Evolutionary conservation across 2,888 invertebrate genomes (phyloP).

Genomic region (Drosophila setosimentum): DNA sequence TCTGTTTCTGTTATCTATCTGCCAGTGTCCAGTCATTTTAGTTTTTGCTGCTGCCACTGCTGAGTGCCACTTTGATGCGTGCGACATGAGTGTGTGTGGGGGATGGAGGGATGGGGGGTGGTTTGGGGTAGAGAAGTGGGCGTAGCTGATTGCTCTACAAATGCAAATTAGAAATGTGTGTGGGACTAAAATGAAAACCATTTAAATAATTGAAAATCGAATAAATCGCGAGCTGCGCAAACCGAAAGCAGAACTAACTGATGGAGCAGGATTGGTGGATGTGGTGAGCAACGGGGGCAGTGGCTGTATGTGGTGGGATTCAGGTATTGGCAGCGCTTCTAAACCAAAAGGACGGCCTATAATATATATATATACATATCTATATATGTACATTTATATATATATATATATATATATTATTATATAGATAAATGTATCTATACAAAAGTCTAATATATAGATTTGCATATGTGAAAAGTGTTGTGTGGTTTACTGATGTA

Average conservation of each 20-base stretch:
- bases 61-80: slow-evolving; percentile 77
- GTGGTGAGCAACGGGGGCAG: not conserved
- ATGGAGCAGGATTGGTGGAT: not conserved
- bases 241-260: slow-evolving; percentile 22
- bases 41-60: slow-evolving; percentile 56
- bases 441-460: slow-evolving; percentile 1
- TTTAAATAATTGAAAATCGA: slow-evolving; percentile 82
- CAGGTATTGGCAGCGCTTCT: slow-evolving; percentile 15
- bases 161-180: slow-evolving; percentile 74
- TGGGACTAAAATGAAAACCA: slow-evolving; percentile 72
- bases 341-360: slow-evolving; percentile 8
- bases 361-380: slow-evolving; percentile 1
- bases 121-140: not conserved
- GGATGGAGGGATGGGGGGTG: not conserved
- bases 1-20: slow-evolving; percentile 42
- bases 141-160: slow-evolving; percentile 33
- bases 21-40: slow-evolving; percentile 61
- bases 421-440: not conserved
- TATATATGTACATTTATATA: slow-evolving; percentile 9
- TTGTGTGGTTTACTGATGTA: slow-evolving; percentile 73
- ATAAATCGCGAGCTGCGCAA: slow-evolving; percentile 60
- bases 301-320: not conserved
- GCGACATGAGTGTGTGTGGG: slow-evolving; percentile 12
- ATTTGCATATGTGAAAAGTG: slow-evolving; percentile 43
- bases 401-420: slow-evolving; percentile 9